Evolutionary conservation across 2,888 invertebrate species (phyloP).

Genomic region (Rhamphomyia laevipes): DNA sequence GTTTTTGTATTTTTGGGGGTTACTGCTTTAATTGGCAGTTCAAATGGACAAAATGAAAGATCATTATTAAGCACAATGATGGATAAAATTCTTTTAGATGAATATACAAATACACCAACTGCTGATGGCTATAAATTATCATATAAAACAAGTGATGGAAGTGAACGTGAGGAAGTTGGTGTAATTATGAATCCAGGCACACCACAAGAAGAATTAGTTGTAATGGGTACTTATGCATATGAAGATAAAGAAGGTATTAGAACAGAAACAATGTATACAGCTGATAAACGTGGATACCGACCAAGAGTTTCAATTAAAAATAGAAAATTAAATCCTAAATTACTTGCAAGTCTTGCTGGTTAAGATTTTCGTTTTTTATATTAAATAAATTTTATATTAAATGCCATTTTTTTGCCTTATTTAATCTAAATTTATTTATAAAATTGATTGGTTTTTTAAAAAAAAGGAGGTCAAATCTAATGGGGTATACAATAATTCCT

Average conservation of each 20-base stretch:
- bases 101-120: constrained; percentile 24
- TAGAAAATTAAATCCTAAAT: constrained; percentile 22
- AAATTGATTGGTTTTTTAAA: too few relatives aligned
- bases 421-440: too few relatives aligned
- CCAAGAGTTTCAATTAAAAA: constrained; percentile 29
- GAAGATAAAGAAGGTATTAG: constrained; percentile 31
- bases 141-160: constrained; percentile 32
- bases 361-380: constrained; percentile 7
- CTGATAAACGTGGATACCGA: constrained; percentile 36
- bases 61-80: constrained; percentile 24
- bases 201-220: constrained; percentile 29
- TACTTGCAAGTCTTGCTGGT: constrained; percentile 15
- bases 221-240: constrained; percentile 32
- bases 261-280: constrained; percentile 34
- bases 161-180: constrained; percentile 31
- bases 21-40: too few relatives aligned
- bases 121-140: constrained; percentile 31
- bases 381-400: too few relatives aligned
- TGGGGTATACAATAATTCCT: too few relatives aligned
- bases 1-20: too few relatives aligned
- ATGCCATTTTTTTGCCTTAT: too few relatives aligned
- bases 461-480: too few relatives aligned
- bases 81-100: constrained; percentile 25
- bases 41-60: constrained; percentile 3
- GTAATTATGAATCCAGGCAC: constrained; percentile 33